A percentile compares a stretch with the other conserved stretches of the same genome.
These are phyloP conservation scores for Poecile montanus DNA, from an alignment of 2,797 vertebrate species.

Conservation along the genomic window DNA sequence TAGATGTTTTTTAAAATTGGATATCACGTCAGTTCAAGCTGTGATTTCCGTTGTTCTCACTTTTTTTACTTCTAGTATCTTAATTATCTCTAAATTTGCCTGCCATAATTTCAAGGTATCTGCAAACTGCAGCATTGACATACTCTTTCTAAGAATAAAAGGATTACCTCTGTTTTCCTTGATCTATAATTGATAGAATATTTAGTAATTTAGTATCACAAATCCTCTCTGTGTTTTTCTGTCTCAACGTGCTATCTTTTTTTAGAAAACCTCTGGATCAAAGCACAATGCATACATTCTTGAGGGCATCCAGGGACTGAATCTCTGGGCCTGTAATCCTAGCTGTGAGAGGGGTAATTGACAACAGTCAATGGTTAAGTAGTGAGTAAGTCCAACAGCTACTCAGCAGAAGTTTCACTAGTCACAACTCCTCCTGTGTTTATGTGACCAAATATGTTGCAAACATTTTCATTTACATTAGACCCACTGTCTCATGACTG, in stretches of 20 bases:
- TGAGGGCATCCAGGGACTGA: neutral
- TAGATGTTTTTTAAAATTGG: neutral
- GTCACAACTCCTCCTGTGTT: neutral
- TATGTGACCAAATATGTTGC: neutral
- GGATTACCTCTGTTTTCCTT: neutral
- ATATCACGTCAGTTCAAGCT: neutral
- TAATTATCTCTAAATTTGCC: neutral
- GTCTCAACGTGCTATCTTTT: neutral
- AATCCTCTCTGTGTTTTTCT: neutral
- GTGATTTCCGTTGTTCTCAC: neutral
- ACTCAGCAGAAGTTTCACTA: conserved; percentile 16
- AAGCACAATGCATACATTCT: neutral
- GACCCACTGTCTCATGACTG: neutral
- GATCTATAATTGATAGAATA: neutral
- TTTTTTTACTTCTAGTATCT: neutral
- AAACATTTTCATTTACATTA: neutral
- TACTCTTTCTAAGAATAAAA: neutral
- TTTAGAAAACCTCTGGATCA: neutral
- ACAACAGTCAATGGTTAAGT: neutral
- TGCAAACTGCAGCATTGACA: neutral
- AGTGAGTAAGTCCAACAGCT: neutral
- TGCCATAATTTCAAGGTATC: neutral
- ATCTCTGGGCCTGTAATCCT: neutral
- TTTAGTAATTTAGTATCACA: neutral
- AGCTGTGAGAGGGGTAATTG: neutral